A percentile compares a stretch with the other conserved stretches of the same genome.
Conservation (phyloP, 2,113 vertebrate genomes). For the Lycaon pictus region DNA sequence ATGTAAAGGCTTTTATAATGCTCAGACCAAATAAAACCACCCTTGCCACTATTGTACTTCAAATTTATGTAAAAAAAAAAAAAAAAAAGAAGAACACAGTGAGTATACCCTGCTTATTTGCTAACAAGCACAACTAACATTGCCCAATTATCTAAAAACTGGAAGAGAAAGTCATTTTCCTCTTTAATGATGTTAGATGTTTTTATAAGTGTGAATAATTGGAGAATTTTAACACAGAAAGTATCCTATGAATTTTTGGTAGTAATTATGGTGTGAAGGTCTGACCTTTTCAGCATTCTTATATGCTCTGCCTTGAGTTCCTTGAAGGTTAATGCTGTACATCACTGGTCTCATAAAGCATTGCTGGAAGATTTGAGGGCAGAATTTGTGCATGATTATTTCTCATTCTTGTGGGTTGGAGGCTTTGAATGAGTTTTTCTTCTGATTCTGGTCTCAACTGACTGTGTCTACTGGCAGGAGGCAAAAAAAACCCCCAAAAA, state of each 20-base stretch:
- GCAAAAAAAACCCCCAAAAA: too few species aligned
- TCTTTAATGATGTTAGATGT: background rate
- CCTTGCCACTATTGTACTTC: background rate
- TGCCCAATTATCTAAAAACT: constrained; percentile 31
- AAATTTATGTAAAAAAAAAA: background rate
- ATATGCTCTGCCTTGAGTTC: background rate
- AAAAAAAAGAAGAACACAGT: background rate
- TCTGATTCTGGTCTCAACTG: constrained; percentile 12
- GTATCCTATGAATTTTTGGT: constrained; percentile 32
- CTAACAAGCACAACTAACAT: background rate
- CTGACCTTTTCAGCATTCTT: constrained; percentile 72
- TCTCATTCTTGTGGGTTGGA: constrained; percentile 34
- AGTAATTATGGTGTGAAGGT: constrained; percentile 44
- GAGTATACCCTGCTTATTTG: constrained; percentile 49
- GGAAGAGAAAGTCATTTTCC: background rate
- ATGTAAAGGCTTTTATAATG: background rate
- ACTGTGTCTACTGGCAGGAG: background rate
- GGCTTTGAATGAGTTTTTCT: background rate
- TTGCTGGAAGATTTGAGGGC: background rate
- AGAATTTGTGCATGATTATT: constrained; percentile 36
- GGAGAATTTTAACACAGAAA: constrained; percentile 65
- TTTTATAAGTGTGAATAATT: constrained; percentile 62
- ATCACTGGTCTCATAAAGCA: constrained; percentile 42
- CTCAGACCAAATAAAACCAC: background rate
- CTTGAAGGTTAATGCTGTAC: constrained; percentile 56